Conservation (phyloP, 2,888 invertebrate genomes). For the Hydriomena furcata region DNA sequence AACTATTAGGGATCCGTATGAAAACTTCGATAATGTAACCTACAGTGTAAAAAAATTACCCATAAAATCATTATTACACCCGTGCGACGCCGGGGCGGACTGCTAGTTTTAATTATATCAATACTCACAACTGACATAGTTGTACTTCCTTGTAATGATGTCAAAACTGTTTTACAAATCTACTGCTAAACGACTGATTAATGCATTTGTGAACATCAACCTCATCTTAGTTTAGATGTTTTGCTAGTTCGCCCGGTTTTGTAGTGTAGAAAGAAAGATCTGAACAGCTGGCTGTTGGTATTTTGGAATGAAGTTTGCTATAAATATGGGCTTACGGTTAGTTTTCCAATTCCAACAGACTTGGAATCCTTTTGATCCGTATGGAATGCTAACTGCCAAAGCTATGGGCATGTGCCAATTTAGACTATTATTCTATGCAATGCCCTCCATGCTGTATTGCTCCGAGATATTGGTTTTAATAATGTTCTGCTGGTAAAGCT, state of each 20-base stretch:
- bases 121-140: too few species aligned
- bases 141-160: too few species aligned
- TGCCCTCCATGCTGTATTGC: not conserved
- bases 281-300: slow-evolving; percentile 4
- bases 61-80: too few species aligned
- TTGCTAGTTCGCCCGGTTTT: not conserved
- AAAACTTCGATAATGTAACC: too few species aligned
- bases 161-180: too few species aligned
- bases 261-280: slow-evolving; percentile 1
- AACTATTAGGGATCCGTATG: too few species aligned
- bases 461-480: not conserved
- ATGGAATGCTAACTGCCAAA: slow-evolving; percentile 8
- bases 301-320: slow-evolving; percentile 6
- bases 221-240: not conserved
- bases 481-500: not conserved
- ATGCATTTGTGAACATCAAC: not conserved
- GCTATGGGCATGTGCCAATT: not conserved
- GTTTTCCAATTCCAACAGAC: not conserved
- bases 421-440: not conserved
- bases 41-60: too few species aligned
- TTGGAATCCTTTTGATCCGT: not conserved
- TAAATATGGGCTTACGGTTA: not conserved
- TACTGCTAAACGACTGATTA: too few species aligned
- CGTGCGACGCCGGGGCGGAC: too few species aligned
- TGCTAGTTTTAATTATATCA: too few species aligned